Conservation (phyloP, 2,113 vertebrate species). For the Cettia cetti region DNA sequence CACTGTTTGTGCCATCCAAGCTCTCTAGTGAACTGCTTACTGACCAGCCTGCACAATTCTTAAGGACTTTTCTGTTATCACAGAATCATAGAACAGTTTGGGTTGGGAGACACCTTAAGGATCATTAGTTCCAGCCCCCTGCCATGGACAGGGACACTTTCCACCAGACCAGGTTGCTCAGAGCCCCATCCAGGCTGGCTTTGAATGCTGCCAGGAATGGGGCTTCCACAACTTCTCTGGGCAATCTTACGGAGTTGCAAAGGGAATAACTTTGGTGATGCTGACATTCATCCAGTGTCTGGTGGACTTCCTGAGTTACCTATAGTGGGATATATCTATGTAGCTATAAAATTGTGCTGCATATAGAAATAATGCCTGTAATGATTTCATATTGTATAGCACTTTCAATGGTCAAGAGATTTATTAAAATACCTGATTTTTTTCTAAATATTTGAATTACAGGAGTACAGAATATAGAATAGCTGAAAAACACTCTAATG, state of each 20-base stretch:
- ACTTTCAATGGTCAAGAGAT: background rate
- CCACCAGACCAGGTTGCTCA: background rate
- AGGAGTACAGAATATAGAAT: background rate
- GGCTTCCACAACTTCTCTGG: background rate
- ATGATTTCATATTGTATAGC: background rate
- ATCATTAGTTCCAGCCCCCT: background rate
- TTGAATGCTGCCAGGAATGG: background rate
- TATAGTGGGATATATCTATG: background rate
- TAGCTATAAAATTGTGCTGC: background rate
- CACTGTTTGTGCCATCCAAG: background rate
- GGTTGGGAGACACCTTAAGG: background rate
- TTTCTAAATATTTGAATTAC: background rate
- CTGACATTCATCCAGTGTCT: background rate
- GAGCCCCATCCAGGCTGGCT: background rate
- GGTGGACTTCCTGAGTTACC: background rate
- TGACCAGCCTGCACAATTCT: background rate
- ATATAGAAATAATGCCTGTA: background rate
- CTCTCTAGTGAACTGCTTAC: background rate
- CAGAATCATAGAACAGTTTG: background rate
- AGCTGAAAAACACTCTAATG: conserved; percentile 6
- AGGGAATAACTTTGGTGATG: background rate
- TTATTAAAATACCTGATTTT: background rate
- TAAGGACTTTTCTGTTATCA: background rate
- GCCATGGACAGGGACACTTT: background rate
- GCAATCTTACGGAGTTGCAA: background rate